Evolutionary conservation across 2,888 invertebrate genomes (phyloP), one percentile per base, ranked within the genome.

Genomic region (Leptinotarsa tumamoca): DNA sequence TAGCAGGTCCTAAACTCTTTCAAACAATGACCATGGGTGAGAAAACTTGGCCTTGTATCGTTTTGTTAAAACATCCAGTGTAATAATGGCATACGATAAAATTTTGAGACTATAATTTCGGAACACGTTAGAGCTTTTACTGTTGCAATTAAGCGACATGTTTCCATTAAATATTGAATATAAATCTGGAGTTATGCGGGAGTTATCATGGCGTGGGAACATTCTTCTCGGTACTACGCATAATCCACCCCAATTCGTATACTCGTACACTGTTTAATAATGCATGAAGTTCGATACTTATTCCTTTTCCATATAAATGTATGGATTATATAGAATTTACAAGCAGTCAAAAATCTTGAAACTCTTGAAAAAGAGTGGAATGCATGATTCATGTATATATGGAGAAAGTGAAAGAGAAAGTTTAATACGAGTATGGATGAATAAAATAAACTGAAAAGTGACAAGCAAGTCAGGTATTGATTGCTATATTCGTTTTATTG

Each of bases 91-190:
- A 15, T 23, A 4, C 58, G 58, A 58, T 23, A 58, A 21, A 58
- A 58, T 4, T 58, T 58, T 58, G 4, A 23, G 58, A 14, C 23
- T 17, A 14, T 21, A 58, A 58, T 58, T 58, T 27, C 23, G 15
- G 23, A 63, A 63, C 63, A 63, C 63, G 63, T 63, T 33, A 63
- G 63, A 63, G 63, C 63, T 63, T 43, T 63, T 63, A 63, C 63
- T 33, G 63, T 63, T n/a, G 63, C 63, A 63, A 63, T 63, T 63
- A 63, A 63, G n/a, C 63, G 13, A 43, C 63, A 63, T 63, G 63
- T 10, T 63, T 43, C 63, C 63, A 63, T 63, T 63, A 63, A n/a
- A 63, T 63, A 63, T 63, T 63, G 63, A 63, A 63, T 43, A 63
- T 63, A 58, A 58, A 58, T 23, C 58, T 58, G 58, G 23, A 58